Evolutionary conservation across 2,888 invertebrate genomes (phyloP), one percentile per base, ranked within the genome.

Genomic region (Heliconius ethilla): DNA sequence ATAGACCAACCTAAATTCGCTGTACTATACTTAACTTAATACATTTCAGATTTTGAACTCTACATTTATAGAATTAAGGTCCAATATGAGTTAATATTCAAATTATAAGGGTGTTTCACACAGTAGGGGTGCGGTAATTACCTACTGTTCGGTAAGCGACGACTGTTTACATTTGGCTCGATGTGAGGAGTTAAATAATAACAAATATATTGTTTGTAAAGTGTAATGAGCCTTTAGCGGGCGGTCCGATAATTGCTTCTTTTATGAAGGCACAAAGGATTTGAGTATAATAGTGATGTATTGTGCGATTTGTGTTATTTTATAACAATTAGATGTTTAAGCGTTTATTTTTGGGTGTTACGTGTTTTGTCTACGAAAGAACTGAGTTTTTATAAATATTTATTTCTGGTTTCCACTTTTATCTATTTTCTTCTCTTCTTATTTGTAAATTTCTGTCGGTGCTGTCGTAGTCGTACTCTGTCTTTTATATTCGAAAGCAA

Each of bases 201-300:
- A 91, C 91, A 90, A 91, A 92, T 91, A 84, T 82, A 90, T 91
- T 89, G 89, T 90, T 87, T 87, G 86, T 86, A 84, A 86, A 86
- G 84, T 82, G 85, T 88, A 88, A 87, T 87, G 85, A 85, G 85
- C 84, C 85, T 85, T 87, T 87, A 87, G 87, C 87, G 87, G 87
- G 86, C 82, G 88, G 89, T 87, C 87, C 79, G 80, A 79, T 89
- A 86, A 91, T 91, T 88, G 87, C 83, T 85, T 85, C 86, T 85
- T 72, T 79, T 77, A 79, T 73, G 70, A 79, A 80, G 75, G 80
- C 73, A 80, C 80, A 81, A 81, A 75, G 75, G 70, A 80, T 80
- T 78, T 70, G 55, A 66, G 81, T 80, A 78, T 83, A 83, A 84
- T 83, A 76, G 79, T 69, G 65, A 75, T 75, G 78, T 79, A 79